phyloP scores from a whole-genome alignment of 1,140 invertebrate genomes.

The Drosophila pallidifrons region DNA sequence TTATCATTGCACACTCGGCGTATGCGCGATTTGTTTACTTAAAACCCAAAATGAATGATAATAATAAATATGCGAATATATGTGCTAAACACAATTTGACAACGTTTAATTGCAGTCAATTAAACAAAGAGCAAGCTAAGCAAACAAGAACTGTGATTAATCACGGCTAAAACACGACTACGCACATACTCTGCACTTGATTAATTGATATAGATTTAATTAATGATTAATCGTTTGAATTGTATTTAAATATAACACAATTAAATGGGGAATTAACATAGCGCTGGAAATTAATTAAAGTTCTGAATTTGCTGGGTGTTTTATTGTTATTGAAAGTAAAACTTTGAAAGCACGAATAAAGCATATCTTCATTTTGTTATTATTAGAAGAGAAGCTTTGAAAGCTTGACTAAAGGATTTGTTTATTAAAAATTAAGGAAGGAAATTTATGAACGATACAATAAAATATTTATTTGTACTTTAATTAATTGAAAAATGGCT shows the following conservation, averaged over 20 bases:
- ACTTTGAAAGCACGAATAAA: too few species aligned
- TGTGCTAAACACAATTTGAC: slow-evolving; percentile 33
- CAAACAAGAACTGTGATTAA: slow-evolving; percentile 20
- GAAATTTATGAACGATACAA: too few species aligned
- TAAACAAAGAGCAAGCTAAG: slow-evolving; percentile 20
- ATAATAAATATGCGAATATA: slow-evolving; percentile 8
- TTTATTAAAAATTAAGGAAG: too few species aligned
- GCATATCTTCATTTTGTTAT: too few species aligned
- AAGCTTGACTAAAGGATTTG: too few species aligned
- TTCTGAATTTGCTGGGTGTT: too few species aligned
- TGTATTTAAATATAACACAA: not conserved
- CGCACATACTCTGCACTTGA: slow-evolving; percentile 7
- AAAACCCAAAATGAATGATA: slow-evolving; percentile 2
- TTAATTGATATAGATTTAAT: not conserved
- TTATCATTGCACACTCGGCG: slow-evolving; percentile 20
- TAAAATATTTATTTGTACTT: too few species aligned
- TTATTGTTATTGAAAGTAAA: too few species aligned
- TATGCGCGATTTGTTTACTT: slow-evolving; percentile 9
- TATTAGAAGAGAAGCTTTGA: too few species aligned
- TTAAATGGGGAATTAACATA: not conserved
- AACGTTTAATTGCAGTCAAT: slow-evolving; percentile 56
- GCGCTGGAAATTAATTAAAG: too few species aligned
- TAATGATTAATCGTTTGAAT: not conserved
- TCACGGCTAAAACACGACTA: not conserved
- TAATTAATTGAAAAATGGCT: too few species aligned